Conservation (phyloP, 2,888 invertebrate species). For the Erebia epiphron region DNA sequence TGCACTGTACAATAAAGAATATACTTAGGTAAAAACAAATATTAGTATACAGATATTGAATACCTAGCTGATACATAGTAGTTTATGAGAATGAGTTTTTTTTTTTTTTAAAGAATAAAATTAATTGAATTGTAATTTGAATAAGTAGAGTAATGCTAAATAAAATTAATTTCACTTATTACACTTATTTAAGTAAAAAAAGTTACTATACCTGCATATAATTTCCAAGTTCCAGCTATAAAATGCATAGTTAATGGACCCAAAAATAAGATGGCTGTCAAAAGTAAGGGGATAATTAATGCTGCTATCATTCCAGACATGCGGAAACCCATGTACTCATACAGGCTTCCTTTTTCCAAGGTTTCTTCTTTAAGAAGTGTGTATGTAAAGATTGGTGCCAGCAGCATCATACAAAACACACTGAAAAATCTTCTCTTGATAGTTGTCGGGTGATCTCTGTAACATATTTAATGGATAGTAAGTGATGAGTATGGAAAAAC, state of each 20-base stretch:
- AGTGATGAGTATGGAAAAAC: too few relatives aligned
- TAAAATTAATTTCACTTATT: too few relatives aligned
- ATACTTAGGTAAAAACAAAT: too few relatives aligned
- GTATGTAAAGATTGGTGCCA: slow-evolving; percentile 91
- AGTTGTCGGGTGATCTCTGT: slow-evolving; percentile 93
- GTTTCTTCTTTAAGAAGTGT: slow-evolving; percentile 86
- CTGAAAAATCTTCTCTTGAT: slow-evolving; percentile 94
- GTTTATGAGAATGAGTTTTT: too few relatives aligned
- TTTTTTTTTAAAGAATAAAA: too few relatives aligned
- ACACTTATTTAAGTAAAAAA: too few relatives aligned
- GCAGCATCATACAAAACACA: slow-evolving; percentile 90
- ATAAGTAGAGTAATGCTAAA: too few relatives aligned
- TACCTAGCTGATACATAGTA: too few relatives aligned
- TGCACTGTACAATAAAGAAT: too few relatives aligned
- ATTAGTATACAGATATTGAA: too few relatives aligned
- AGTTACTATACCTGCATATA: slow-evolving; percentile 88
- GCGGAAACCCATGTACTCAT: slow-evolving; percentile 89
- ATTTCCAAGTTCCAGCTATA: slow-evolving; percentile 85
- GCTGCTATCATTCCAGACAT: slow-evolving; percentile 89
- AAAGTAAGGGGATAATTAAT: slow-evolving; percentile 86
- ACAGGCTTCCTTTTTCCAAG: slow-evolving; percentile 84
- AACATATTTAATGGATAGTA: slow-evolving; percentile 46
- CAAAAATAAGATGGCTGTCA: slow-evolving; percentile 91
- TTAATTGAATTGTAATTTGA: too few relatives aligned
- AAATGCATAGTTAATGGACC: slow-evolving; percentile 91